Conservation (phyloP, 2,888 invertebrate species). For the Cepaea hortensis region DNA sequence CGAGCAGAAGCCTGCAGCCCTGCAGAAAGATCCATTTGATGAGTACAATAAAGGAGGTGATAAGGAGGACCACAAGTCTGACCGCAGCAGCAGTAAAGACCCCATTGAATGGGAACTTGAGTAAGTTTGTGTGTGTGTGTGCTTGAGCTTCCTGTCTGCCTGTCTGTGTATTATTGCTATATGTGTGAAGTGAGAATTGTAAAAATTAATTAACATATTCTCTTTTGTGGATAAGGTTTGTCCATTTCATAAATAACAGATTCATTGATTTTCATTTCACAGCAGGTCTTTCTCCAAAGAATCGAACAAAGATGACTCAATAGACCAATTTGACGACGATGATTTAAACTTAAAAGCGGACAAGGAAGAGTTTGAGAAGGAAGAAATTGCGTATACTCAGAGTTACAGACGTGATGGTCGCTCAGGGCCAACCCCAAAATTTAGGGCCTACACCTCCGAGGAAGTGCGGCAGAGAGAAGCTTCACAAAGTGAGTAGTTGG, state of each 20-base stretch:
- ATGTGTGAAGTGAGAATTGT: too few species aligned
- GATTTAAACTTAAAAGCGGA: slow-evolving; percentile 38
- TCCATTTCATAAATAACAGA: background rate
- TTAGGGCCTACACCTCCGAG: slow-evolving; percentile 53
- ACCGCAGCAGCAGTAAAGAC: slow-evolving; percentile 41
- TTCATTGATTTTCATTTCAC: background rate
- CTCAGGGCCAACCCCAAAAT: slow-evolving; percentile 48
- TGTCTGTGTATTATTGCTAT: background rate
- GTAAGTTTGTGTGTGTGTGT: slow-evolving; percentile 31
- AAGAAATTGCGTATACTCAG: slow-evolving; percentile 27
- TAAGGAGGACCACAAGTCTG: slow-evolving; percentile 42
- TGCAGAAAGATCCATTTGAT: slow-evolving; percentile 74
- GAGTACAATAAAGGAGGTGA: slow-evolving; percentile 59
- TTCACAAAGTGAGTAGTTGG: slow-evolving; percentile 35
- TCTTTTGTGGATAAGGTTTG: too few species aligned
- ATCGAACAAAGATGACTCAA: slow-evolving; percentile 42
- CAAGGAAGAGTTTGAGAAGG: slow-evolving; percentile 43
- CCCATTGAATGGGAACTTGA: slow-evolving; percentile 46
- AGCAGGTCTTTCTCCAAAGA: slow-evolving; percentile 48
- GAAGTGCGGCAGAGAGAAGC: slow-evolving; percentile 49
- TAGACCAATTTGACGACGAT: slow-evolving; percentile 45
- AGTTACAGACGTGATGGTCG: slow-evolving; percentile 49
- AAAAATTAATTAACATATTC: too few species aligned
- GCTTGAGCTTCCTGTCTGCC: too few species aligned
- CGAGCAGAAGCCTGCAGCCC: slow-evolving; percentile 52